Evolutionary conservation across 1,140 invertebrate species (phyloP), one percentile per base, ranked within the genome.

Genomic region (Calliopsis andreniformis): DNA sequence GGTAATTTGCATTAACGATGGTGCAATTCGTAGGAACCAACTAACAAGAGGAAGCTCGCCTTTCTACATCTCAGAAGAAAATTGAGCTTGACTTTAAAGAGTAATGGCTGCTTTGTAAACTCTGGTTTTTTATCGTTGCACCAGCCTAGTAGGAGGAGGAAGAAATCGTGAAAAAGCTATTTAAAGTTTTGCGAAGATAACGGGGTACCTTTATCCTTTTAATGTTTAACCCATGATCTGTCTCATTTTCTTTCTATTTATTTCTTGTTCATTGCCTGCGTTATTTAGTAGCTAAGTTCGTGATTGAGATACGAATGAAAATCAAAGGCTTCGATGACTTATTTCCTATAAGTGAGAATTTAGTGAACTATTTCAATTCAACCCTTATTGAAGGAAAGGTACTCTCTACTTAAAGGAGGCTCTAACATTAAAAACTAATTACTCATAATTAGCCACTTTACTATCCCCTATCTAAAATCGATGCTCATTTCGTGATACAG

Each of bases 141-240:
- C 16, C 59, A 47, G 43, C 45, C 39, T 5, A n/a, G n/a, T n/a
- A n/a, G n/a, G 20, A 53, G 5, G 7, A 2, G 16, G 14, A 25
- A n/a, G 5, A 18, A 68, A 42, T 53, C 20, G 56, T 30, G 69
- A 28, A 25, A 25, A 73, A 67, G 62, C 71, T 73, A 66, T 73
- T 73, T 73, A 73, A 73, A 73, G 39, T 73, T 73, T 56, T 35
- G 20, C 49, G 25, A 32, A 73, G 62, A 67, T 73, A 73, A 73
- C 49, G 30, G 0, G 1, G 23, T 16, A 45, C 39, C 49, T 32
- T 51, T 53, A 32, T 42, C 18, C 35, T 28, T 39, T 30, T 0
- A 20, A 43, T 32, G 64, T 14, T 64, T 28, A 25, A 23, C 25
- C 35, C 49, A 39, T n/a, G 61, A 43, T 53, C 61, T 18, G 39